Base-by-base conservation (phyloP, 23 tunicate species). In the Aplidium turbinatum region DNA sequence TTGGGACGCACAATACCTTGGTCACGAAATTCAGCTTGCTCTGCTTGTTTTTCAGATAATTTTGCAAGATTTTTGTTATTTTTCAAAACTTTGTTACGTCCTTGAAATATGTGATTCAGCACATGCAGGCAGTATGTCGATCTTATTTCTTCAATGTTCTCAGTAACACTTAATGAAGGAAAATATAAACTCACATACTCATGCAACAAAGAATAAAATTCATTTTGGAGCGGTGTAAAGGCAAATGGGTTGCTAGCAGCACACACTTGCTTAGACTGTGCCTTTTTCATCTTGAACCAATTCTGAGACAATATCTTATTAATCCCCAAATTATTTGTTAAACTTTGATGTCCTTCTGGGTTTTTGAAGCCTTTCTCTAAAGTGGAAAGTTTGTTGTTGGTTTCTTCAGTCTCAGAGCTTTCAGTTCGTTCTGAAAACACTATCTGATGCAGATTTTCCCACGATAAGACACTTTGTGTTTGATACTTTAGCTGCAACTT, bases 1-100 rank as follows among this genome's bases (percentile, higher is more conserved):
- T 80, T 85, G 0, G 98, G 98, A 72, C 83, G 67, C 5, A 76
- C 75, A 31, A 93, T 45, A 9, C 93, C 93, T 72, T 77, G 79
- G 64, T 93, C 98, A 40, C 90, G 51, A 4, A 18, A 72, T 35
- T 73, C 85, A 26, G 72, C 85, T 23, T 70, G 70, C 28, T 72
- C 90, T 11, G 45, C 47, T 73, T 84, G 34, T 18, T 63, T 66
- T n/a, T 57, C 36, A 57, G 85, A 31, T 70, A 83, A 57, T 36
- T 78, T 71, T 29, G 76, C 34, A 7, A 90, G 66, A n/a, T 42
- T 76, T 0, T 71, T 13, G 47, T 77, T 90, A 57, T 90, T 78
- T 32, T 55, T 57, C 25, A 53, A 24, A 20, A 83, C 90, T 53
- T 38, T 35, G 29, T 57, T 73, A 3, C 82, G 34, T 21, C 77